Evolutionary conservation across 1,140 invertebrate genomes (phyloP), one percentile per base, ranked within the genome.

Genomic region (Leptinotarsa texana): DNA sequence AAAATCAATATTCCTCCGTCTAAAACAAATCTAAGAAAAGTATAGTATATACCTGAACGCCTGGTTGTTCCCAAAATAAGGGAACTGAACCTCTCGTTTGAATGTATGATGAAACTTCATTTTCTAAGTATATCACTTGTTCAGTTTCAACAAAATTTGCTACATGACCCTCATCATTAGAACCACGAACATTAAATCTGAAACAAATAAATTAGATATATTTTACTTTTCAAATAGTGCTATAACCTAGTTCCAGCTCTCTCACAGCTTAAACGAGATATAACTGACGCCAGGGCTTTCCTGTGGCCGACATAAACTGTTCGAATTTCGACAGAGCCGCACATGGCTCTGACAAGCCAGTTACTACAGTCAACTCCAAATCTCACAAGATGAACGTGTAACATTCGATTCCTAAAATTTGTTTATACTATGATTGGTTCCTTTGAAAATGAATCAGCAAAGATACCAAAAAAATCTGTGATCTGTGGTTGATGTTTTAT

Each of bases 91-190:
- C 98, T 79, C 98, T 90, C 0, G 96, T 98, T 86, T 96, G 94
- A 5, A 96, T 84, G 83, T 93, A 95, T 13, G 94, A 95, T 4
- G 93, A 90, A 1, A 94, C 88, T 82, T 94, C 93, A 80, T 94
- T 92, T 84, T 99, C 96, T 78, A 99, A 88, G 83, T 92, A 96
- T 75, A 98, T 95, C 1, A 95, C 91, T 88, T 99, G 98, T 87
- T 99, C 98, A 1, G 98, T 99, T 90, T 99, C 98, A 13, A 99
- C 97, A 90, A 99, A 99, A 89, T 99, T 99, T 3, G 98, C 98
- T 49, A 99, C 98, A 88, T 98, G 94, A 0, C 98, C 98, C 85
- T 98, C 96, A 88, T 99, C 98, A 87, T 99, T 99, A 51, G 93
- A 95, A n/a, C 98, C 98, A 80, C 98, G 89, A 1, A 99, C 97